phyloP scores from a whole-genome alignment of 2,888 invertebrate genomes.

The Seira sanloemensis region DNA sequence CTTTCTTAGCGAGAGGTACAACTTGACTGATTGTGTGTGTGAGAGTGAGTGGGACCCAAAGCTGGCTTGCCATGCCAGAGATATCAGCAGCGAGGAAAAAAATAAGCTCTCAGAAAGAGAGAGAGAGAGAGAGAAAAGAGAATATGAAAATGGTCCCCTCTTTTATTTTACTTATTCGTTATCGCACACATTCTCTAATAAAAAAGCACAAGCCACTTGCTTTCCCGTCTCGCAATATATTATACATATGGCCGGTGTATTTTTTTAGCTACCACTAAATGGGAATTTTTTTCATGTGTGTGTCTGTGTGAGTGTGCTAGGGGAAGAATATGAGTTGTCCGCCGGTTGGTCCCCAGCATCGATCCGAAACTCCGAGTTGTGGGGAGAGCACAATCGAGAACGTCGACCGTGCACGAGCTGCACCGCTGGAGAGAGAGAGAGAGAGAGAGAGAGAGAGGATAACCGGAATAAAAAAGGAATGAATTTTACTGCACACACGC shows the following conservation, averaged over 20 bases:
- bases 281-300: not conserved
- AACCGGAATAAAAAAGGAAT: slow-evolving; percentile 45
- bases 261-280: not conserved
- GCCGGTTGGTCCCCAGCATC: slow-evolving; percentile 61
- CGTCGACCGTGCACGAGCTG: slow-evolving; percentile 43
- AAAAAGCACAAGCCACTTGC: slow-evolving; percentile 44
- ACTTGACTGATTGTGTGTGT: slow-evolving; percentile 63
- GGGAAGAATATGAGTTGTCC: not conserved
- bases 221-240: slow-evolving; percentile 3
- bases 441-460: no score
- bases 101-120: slow-evolving; percentile 16
- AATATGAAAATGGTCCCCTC: slow-evolving; percentile 20
- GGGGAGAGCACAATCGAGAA: slow-evolving; percentile 45
- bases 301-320: no score
- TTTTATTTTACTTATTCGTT: not conserved
- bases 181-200: slow-evolving; percentile 29
- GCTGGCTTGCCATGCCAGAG: slow-evolving; percentile 53
- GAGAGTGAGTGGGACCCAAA: slow-evolving; percentile 56
- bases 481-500: slow-evolving; percentile 58
- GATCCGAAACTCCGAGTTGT: slow-evolving; percentile 44
- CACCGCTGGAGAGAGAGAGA: slow-evolving; percentile 23
- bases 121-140: not conserved
- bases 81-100: slow-evolving; percentile 32
- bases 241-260: slow-evolving; percentile 57
- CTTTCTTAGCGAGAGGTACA: slow-evolving; percentile 26